Evolutionary conservation across 2,113 vertebrate species (phyloP).

Genomic region (Strix uralensis): DNA sequence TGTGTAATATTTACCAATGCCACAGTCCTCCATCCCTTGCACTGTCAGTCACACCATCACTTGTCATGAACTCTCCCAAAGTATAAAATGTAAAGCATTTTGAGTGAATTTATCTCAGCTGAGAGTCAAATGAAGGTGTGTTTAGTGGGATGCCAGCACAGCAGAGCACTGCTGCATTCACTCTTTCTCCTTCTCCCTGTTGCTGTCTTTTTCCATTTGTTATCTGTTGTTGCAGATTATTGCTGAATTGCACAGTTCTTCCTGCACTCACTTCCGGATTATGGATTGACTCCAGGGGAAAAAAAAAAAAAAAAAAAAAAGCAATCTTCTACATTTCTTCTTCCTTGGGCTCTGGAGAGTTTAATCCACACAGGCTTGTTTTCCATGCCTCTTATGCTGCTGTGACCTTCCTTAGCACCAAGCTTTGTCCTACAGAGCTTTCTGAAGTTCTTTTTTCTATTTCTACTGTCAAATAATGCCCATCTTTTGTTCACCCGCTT

Average conservation of each 20-base stretch:
- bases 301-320: background rate
- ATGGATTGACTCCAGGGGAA: background rate
- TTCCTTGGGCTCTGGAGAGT: background rate
- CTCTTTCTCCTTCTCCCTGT: background rate
- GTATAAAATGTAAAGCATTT: background rate
- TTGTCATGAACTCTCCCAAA: background rate
- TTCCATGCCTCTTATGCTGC: background rate
- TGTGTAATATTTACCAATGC: rapidly evolving
- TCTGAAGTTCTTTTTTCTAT: background rate
- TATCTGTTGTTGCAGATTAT: background rate
- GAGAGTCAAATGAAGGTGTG: background rate
- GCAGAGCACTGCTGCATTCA: background rate
- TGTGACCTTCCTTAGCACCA: background rate
- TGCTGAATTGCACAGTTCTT: background rate
- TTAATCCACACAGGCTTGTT: background rate
- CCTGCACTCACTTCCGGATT: background rate
- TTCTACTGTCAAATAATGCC: background rate
- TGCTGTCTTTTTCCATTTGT: background rate
- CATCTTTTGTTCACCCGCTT: background rate
- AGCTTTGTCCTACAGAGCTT: background rate
- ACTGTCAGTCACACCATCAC: background rate
- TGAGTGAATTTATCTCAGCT: background rate
- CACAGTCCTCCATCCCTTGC: too few species aligned
- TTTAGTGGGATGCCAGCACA: background rate
- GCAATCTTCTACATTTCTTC: background rate